These are phyloP conservation scores for Penaeus indicus DNA, from an alignment of 1,140 invertebrate genomes.

Conservation along the genomic window DNA sequence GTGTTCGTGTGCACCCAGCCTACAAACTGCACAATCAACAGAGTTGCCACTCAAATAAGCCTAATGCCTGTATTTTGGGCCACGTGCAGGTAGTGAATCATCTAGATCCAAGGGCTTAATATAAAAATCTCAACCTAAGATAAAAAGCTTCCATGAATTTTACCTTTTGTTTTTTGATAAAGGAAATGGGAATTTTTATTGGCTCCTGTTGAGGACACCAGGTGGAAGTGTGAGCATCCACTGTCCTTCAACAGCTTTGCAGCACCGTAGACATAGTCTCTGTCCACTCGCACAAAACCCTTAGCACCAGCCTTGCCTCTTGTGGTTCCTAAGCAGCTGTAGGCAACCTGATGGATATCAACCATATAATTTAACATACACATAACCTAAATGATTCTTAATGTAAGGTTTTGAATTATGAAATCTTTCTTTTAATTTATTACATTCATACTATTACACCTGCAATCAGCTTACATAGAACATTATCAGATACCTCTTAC, in stretches of 20 bases:
- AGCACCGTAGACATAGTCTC: constrained; percentile 74
- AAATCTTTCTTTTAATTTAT: no score
- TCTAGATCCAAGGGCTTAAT: background rate
- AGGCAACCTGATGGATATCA: constrained; percentile 66
- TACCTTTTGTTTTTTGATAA: constrained; percentile 69
- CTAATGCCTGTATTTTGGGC: no score
- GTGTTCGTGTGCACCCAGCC: no score
- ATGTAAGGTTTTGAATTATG: no score
- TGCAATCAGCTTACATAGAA: no score
- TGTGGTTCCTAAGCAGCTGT: constrained; percentile 75
- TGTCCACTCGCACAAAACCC: constrained; percentile 74
- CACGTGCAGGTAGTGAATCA: background rate
- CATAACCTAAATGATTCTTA: no score
- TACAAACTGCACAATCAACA: no score
- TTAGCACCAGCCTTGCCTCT: constrained; percentile 72
- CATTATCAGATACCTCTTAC: no score
- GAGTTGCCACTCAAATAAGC: no score
- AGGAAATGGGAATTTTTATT: constrained; percentile 69
- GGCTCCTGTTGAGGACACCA: constrained; percentile 71
- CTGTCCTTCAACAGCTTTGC: constrained; percentile 72
- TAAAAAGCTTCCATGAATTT: background rate
- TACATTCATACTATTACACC: no score
- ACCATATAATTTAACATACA: no score
- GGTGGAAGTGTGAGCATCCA: constrained; percentile 73
- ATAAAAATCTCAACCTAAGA: background rate